phyloP scores from a whole-genome alignment of 2,797 vertebrate species.

The Anas bernieri region DNA sequence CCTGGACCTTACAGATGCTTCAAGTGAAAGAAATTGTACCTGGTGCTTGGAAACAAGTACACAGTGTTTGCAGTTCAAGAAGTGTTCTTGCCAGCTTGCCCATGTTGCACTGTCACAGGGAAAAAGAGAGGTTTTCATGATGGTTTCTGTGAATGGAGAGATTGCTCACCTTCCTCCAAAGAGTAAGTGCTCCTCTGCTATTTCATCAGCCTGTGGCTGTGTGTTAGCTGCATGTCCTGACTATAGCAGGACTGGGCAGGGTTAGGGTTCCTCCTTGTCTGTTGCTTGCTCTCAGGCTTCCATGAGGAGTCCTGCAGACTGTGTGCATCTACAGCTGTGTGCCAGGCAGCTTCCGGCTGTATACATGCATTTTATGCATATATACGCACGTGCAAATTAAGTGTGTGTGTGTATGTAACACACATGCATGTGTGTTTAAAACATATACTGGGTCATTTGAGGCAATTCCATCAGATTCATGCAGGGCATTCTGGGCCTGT shows the following conservation, averaged over 20 bases:
- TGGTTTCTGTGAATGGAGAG: background rate
- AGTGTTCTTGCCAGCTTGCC: constrained; percentile 69
- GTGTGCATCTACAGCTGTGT: background rate
- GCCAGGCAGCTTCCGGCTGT: background rate
- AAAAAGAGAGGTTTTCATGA: background rate
- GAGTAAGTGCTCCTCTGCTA: background rate
- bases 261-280: background rate
- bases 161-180: background rate
- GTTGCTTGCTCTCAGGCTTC: background rate
- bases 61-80: constrained; percentile 81
- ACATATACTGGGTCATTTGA: background rate
- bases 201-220: background rate
- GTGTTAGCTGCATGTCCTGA: background rate
- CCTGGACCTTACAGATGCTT: constrained; percentile 78
- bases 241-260: background rate
- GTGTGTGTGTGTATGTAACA: background rate
- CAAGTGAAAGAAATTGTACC: constrained; percentile 81
- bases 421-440: background rate
- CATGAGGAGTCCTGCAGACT: background rate
- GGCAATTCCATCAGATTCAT: background rate
- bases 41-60: constrained; percentile 78
- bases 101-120: constrained; percentile 68
- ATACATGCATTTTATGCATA: background rate
- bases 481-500: background rate
- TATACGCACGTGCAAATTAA: accelerated